Evolutionary conservation across 2,113 vertebrate genomes (phyloP), one percentile per base, ranked within the genome.

Genomic region (Oncorhynchus kisutch): DNA sequence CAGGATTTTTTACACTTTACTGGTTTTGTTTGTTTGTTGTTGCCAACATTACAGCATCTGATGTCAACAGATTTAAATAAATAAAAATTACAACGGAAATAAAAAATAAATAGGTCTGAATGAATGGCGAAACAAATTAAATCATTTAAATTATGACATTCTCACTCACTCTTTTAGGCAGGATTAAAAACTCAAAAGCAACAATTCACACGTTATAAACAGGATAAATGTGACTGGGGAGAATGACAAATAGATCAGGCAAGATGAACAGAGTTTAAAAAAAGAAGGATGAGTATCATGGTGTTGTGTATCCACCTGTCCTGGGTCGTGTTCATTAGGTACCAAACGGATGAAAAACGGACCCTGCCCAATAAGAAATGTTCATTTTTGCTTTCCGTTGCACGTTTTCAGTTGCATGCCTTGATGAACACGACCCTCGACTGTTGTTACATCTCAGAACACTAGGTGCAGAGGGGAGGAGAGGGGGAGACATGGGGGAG

Each of bases 1-100:
- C 96, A 98, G 94, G 95, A 97, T 31, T 98, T 99, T 99, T 97
- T 97, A 98, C 96, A 97, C 95, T 90, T 82, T 87, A 91, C 89
- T 91, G 27, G 27, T 27, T 27, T 27, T 76, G 81, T 92, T 34
- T 34, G 3, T 49, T 49, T 49, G 93, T 92, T 89, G 91, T 90
- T 91, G 92, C 88, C 90, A 95, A 96, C 94, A 8, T 39, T 8
- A 94, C 93, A 96, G 94, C 94, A 94, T 93, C 92, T 89, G 78
- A 93, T 92, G 92, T 89, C 90, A 92, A 89, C 88, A 85, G 75
- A 88, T 31, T 29, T 29, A n/a, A n/a, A n/a, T n/a, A n/a, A n/a
- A n/a, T n/a, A n/a, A n/a, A n/a, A n/a, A n/a, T 29, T 29, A 4
- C 29, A 31, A 31, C 5, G 31, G 31, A 31, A 31, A 31, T 31